Conservation (phyloP, 2,888 invertebrate species). For the Epinotia bilunana region DNA sequence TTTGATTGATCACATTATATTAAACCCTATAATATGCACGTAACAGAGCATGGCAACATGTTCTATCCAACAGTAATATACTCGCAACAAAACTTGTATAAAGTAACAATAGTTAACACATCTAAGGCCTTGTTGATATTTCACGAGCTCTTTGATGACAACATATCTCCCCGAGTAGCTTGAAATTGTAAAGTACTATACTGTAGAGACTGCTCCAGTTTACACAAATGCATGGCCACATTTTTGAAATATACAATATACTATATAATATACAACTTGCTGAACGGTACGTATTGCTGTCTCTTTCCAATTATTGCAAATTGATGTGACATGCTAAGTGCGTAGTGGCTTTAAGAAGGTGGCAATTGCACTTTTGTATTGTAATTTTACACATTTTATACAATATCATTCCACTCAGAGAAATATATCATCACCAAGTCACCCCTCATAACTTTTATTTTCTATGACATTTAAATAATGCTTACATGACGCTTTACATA, state of each 20-base stretch:
- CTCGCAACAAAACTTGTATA: conserved; percentile 64
- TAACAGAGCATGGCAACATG: conserved; percentile 39
- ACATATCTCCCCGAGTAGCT: conserved; percentile 2
- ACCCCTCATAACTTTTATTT: conserved; percentile 23
- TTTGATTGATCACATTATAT: conserved; percentile 78
- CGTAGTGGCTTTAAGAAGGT: no score
- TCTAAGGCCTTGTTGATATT: conserved; percentile 71
- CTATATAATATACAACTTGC: no score
- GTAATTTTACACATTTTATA: background rate
- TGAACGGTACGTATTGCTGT: no score
- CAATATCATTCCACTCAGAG: background rate
- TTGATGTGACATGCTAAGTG: no score
- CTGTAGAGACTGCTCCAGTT: no score
- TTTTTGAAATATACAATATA: no score
- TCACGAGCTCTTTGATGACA: conserved; percentile 41
- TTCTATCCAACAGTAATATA: conserved; percentile 63
- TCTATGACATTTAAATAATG: conserved; percentile 38
- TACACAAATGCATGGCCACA: no score
- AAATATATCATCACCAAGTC: conserved; percentile 43
- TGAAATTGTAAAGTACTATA: background rate
- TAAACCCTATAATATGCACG: conserved; percentile 60
- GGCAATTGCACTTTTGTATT: no score
- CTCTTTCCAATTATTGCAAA: no score
- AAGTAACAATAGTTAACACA: conserved; percentile 71
- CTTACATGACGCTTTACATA: conserved; percentile 29